These are phyloP conservation scores for Portunus trituberculatus DNA, from an alignment of 1,140 invertebrate species.

Conservation along the genomic window DNA sequence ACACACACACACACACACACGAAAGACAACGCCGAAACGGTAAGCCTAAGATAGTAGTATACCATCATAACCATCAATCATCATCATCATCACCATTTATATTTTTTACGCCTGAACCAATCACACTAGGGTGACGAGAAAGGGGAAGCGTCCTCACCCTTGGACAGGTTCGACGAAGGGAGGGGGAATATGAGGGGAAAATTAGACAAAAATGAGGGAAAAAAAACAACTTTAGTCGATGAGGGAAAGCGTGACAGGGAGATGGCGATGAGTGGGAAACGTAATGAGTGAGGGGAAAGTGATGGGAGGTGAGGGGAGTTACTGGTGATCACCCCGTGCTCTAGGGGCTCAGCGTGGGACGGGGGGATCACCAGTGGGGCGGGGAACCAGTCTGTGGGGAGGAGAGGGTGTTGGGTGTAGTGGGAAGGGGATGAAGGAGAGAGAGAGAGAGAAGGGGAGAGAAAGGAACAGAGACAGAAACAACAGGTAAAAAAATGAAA, in stretches of 20 bases:
- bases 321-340: neutral
- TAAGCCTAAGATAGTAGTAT: neutral
- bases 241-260: neutral
- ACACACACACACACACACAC: constrained; percentile 27
- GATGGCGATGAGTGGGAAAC: neutral
- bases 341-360: constrained; percentile 16
- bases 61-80: neutral
- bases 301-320: neutral
- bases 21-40: neutral
- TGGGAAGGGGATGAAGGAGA: neutral
- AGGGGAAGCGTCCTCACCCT: neutral
- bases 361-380: neutral
- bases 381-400: neutral
- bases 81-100: neutral
- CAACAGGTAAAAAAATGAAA: neutral
- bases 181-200: neutral
- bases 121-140: neutral
- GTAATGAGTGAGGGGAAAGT: neutral
- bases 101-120: neutral
- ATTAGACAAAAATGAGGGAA: neutral
- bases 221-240: neutral
- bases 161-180: neutral
- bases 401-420: neutral
- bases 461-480: neutral
- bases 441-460: neutral